phyloP scores from a whole-genome alignment of 2,797 vertebrate species.

The Spatula clypeata region DNA sequence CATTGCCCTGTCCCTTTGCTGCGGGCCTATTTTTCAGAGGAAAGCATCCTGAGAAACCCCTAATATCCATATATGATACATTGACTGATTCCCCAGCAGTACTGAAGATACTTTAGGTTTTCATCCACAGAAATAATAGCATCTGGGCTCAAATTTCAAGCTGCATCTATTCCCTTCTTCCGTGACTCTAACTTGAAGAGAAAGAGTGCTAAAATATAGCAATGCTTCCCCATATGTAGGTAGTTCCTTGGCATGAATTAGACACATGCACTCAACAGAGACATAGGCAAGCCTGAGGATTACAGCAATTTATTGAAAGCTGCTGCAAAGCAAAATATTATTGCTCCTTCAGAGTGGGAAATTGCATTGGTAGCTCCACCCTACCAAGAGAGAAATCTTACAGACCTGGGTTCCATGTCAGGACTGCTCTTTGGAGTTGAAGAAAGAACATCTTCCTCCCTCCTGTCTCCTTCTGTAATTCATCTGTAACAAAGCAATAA shows the following conservation, averaged over 20 bases:
- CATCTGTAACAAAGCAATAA: neutral
- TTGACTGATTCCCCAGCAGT: neutral
- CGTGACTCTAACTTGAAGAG: neutral
- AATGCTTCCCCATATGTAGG: neutral
- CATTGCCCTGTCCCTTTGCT: neutral
- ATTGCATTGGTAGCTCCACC: rapidly evolving
- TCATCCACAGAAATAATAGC: neutral
- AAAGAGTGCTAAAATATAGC: neutral
- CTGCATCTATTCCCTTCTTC: rapidly evolving
- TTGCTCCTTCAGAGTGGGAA: neutral
- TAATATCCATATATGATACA: neutral
- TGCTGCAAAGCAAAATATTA: neutral
- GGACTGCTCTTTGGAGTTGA: neutral
- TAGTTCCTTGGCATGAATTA: neutral
- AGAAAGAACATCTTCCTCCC: neutral
- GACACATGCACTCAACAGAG: neutral
- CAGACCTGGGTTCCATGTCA: rapidly evolving
- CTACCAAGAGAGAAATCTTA: neutral
- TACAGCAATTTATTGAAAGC: neutral
- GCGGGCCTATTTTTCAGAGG: neutral
- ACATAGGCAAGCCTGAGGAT: neutral
- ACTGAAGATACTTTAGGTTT: neutral
- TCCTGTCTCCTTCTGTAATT: neutral
- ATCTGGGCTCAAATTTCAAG: neutral
- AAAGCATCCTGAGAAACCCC: neutral